These are phyloP conservation scores for Centroberyx gerrardi DNA, from an alignment of 2,797 vertebrate genomes.

Conservation along the genomic window DNA sequence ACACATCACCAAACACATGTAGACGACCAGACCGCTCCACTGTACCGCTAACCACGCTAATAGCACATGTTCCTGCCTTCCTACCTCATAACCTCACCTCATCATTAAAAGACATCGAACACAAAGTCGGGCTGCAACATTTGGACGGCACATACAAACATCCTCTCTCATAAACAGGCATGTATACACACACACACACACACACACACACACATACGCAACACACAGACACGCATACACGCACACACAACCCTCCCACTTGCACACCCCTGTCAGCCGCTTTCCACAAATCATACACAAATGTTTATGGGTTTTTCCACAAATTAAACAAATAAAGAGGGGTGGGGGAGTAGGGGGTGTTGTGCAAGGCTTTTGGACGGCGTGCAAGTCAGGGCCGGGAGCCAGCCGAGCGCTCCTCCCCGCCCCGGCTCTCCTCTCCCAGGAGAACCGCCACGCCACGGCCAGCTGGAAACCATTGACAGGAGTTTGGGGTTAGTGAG, in stretches of 20 bases:
- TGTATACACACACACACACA: slow-evolving; percentile 22
- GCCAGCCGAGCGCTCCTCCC: slow-evolving; percentile 66
- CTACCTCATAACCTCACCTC: slow-evolving; percentile 32
- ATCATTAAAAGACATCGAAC: slow-evolving; percentile 42
- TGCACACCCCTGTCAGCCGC: slow-evolving; percentile 36
- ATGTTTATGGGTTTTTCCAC: slow-evolving; percentile 84
- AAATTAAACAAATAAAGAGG: slow-evolving; percentile 82
- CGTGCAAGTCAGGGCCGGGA: slow-evolving; percentile 53
- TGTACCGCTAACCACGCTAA: slow-evolving; percentile 12
- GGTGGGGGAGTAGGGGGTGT: slow-evolving; percentile 27
- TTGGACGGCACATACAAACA: slow-evolving; percentile 47
- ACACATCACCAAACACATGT: slow-evolving; percentile 22
- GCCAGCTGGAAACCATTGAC: slow-evolving; percentile 86
- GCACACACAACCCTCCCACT: slow-evolving; percentile 12
- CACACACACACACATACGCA: slow-evolving; percentile 4
- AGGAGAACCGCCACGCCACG: slow-evolving; percentile 65
- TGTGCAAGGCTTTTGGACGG: slow-evolving; percentile 58
- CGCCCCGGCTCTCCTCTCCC: slow-evolving; percentile 59
- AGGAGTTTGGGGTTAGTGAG: slow-evolving; percentile 71
- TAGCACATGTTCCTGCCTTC: slow-evolving; percentile 14
- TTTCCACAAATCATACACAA: slow-evolving; percentile 79
- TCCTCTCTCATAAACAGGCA: neutral
- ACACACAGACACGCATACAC: neutral
- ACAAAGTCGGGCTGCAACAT: slow-evolving; percentile 30
- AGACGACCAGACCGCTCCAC: neutral